Base-by-base conservation (phyloP, 2,888 invertebrate genomes). In the Lissonota sp. region DNA sequence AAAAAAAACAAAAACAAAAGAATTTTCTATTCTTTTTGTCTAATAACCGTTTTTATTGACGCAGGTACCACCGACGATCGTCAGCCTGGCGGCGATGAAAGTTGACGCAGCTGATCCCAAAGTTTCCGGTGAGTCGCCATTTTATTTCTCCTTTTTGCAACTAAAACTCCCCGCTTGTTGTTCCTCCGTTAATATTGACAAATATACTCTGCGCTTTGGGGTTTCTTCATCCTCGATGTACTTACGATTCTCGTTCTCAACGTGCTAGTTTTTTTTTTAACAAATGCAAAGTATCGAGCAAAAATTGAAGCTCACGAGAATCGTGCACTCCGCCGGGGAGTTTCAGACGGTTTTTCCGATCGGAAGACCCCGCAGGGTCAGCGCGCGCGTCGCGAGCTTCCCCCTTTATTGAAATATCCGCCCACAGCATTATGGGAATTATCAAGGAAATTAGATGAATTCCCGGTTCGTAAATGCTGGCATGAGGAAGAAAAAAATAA, bases 371-470 rank as follows among this genome's bases (percentile, higher is more conserved):
- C 71, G 73, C 71, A 63, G 70, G 79, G 74, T 71, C 70, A 72
- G 78, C 70, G 75, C 44, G 78, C 57, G 81, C 42, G 57, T 63
- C 70, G 77, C 75, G 76, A 62, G 64, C 83, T 90, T 88, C 89
- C 89, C 90, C 90, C 90, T 92, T 92, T 91, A 92, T 92, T 92
- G 91, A 89, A 92, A 92, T 92, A 92, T 92, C 92, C 92, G 92
- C 92, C 92, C 91, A 91, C 91, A 91, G 91, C 91, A 91, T 92
- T 91, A 91, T 91, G 90, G 91, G 91, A 85, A 92, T 91, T 91
- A 92, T 92, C 88, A 88, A 91, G 91, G 91, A 91, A 91, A 91
- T 91, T 87, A 91, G 90, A 88, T 87, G 89, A 88, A 88, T 86
- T 86, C 83, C 80, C 86, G 60, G 75, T 55, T 75, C 75, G 46